Conservation (phyloP, 92 coral and sea anemone species). For the Pocillopora meandrina region DNA sequence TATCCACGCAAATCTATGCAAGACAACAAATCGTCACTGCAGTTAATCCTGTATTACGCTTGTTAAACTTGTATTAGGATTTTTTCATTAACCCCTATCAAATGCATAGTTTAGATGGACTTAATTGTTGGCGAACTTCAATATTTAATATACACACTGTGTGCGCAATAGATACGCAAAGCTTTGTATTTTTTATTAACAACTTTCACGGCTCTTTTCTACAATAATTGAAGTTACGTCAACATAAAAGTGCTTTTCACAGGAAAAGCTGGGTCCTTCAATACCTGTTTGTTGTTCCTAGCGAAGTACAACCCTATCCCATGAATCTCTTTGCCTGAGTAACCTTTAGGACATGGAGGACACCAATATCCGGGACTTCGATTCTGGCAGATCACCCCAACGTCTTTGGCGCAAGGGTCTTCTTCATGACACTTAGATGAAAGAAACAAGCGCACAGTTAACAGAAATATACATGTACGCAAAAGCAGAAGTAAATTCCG, state of each 20-base stretch:
- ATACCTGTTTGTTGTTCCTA: slow-evolving; percentile 80
- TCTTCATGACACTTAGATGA: slow-evolving; percentile 37
- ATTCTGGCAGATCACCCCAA: slow-evolving; percentile 67
- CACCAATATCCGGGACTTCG: slow-evolving; percentile 97
- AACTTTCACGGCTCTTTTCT: too few relatives aligned
- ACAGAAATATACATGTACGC: not conserved
- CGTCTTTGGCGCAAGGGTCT: slow-evolving; percentile 70
- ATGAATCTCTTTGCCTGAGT: slow-evolving; percentile 71
- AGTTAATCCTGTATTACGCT: not conserved
- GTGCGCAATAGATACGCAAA: too few relatives aligned
- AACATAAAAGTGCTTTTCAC: not conserved
- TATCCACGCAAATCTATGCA: slow-evolving; percentile 76
- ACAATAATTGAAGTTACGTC: not conserved
- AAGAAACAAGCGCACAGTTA: not conserved
- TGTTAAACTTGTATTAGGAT: too few relatives aligned
- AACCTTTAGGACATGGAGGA: slow-evolving; percentile 86
- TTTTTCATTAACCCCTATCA: too few relatives aligned
- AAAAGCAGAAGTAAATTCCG: too few relatives aligned
- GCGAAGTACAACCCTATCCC: slow-evolving; percentile 90
- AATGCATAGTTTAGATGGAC: too few relatives aligned
- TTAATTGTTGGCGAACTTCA: too few relatives aligned
- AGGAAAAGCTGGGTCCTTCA: not conserved
- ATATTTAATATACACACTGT: too few relatives aligned
- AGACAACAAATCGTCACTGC: not conserved
- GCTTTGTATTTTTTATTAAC: too few relatives aligned